A percentile compares a stretch with the other conserved stretches of the same genome.
Conservation (phyloP, 2,113 vertebrate species). For the Spizaetus ornatus region DNA sequence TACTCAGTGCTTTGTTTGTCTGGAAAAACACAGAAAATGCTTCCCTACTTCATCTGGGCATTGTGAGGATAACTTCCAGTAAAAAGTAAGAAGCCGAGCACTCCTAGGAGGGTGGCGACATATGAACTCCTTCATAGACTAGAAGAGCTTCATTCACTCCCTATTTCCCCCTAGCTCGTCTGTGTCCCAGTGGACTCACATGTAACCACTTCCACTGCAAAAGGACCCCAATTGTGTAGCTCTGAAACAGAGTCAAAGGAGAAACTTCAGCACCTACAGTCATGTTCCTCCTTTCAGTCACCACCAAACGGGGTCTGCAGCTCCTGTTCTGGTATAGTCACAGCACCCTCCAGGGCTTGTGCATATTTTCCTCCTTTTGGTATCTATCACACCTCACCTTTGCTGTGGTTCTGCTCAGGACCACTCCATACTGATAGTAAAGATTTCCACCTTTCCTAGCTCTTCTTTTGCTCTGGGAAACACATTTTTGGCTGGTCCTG, state of each 20-base stretch:
- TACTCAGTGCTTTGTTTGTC: slow-evolving; percentile 28
- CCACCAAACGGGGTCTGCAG: not conserved
- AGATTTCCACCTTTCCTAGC: not conserved
- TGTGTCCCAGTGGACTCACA: not conserved
- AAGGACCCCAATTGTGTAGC: not conserved
- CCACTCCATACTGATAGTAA: not conserved
- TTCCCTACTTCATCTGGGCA: slow-evolving; percentile 4
- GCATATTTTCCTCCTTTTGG: not conserved
- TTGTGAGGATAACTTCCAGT: slow-evolving; percentile 11
- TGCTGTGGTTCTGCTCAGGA: not conserved
- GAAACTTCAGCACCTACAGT: not conserved
- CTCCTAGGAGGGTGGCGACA: not conserved
- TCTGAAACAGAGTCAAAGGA: not conserved
- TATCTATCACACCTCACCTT: not conserved
- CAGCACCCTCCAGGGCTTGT: not conserved
- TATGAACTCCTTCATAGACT: not conserved
- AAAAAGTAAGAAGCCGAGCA: not conserved
- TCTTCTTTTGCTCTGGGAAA: not conserved
- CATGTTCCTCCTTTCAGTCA: not conserved
- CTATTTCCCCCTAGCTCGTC: not conserved
- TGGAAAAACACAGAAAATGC: slow-evolving; percentile 31
- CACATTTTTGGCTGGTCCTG: not conserved
- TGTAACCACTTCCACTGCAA: not conserved
- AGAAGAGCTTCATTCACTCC: not conserved
- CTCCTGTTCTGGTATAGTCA: not conserved